phyloP scores from a whole-genome alignment of 2,113 vertebrate genomes.

The Vulpes ferrilata region DNA sequence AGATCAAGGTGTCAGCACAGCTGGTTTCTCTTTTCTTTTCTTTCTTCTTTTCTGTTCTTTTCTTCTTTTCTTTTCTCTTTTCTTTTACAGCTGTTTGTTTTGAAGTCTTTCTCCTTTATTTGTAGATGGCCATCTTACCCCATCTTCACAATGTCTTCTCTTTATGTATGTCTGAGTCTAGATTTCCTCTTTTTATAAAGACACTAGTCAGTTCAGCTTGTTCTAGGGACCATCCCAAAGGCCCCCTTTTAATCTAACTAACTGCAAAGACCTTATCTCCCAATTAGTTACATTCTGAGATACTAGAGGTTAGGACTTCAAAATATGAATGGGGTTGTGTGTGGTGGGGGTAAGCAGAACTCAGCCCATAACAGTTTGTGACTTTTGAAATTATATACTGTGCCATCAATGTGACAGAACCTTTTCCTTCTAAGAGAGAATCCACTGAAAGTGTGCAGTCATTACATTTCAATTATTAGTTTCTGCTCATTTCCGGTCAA shows the following conservation, averaged over 20 bases:
- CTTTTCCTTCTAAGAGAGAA: not conserved
- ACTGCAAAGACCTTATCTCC: not conserved
- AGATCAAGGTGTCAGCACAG: not conserved
- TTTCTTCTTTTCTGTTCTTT: too few species aligned
- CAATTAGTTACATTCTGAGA: not conserved
- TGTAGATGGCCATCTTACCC: not conserved
- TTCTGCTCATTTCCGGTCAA: not conserved
- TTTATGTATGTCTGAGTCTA: not conserved
- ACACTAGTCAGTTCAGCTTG: not conserved
- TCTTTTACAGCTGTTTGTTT: not conserved
- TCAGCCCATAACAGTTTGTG: not conserved
- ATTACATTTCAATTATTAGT: not conserved
- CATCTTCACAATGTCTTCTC: not conserved
- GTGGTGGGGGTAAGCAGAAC: not conserved
- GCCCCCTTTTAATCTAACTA: not conserved
- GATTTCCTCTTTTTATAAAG: not conserved
- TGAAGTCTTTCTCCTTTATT: not conserved
- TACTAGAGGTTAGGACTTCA: not conserved
- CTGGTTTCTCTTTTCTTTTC: not conserved
- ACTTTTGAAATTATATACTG: not conserved
- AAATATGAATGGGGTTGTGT: not conserved
- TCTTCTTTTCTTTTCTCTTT: not conserved
- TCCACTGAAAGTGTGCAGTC: not conserved
- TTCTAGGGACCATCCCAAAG: not conserved
- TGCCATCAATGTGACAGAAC: not conserved